Base-by-base conservation (phyloP, 2,797 vertebrate genomes). In the Crax fasciolata region DNA sequence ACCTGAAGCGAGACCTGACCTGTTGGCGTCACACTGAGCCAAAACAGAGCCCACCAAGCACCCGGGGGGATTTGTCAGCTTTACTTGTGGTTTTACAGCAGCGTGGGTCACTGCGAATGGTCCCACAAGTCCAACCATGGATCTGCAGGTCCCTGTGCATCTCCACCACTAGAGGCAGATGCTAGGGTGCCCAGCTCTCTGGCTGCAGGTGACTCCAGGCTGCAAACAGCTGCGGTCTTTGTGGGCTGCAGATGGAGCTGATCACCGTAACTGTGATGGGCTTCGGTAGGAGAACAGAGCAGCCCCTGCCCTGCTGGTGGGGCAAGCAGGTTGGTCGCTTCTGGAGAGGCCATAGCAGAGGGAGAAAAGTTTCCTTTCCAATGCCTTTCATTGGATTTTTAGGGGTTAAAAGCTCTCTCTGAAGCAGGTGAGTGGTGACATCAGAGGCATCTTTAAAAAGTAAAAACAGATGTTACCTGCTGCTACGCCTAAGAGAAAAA, bases 181-280 rank as follows among this genome's bases (percentile, higher is more conserved):
- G 6, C n/a, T 49, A 27, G 27, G 67, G 32, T 32, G 19, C 43
- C 67, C 35, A 55, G 23, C 30, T 58, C 20, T 4, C 10, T 32
- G 30, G 41, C n/a, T 27, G 14, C 39, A 15, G 32, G 44, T 58
- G 70, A 41, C 43, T 44, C 48, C 1, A 5, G 38, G 32, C 68
- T 27, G 57, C 2, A 0, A 39, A 9, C 24, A 62, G 62, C 24
- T 15, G 24, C 0, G 0, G 11, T 9, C 1, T 66, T 81, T 19
- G 5, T 20, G 59, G 23, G 30, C 15, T 79, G 20, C 18, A 28
- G 55, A 13, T 21, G 23, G 74, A 51, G 41, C 10, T 32, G 11
- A 38, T 46, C 30, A n/a, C n/a, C 44, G 61, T 41, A 44, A 11
- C 9, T 0, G 0, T 13, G 49, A 39, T 35, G 30, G 57, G n/a